Base-by-base conservation (phyloP, 2,113 vertebrate genomes). In the Terrapene triunguis region DNA sequence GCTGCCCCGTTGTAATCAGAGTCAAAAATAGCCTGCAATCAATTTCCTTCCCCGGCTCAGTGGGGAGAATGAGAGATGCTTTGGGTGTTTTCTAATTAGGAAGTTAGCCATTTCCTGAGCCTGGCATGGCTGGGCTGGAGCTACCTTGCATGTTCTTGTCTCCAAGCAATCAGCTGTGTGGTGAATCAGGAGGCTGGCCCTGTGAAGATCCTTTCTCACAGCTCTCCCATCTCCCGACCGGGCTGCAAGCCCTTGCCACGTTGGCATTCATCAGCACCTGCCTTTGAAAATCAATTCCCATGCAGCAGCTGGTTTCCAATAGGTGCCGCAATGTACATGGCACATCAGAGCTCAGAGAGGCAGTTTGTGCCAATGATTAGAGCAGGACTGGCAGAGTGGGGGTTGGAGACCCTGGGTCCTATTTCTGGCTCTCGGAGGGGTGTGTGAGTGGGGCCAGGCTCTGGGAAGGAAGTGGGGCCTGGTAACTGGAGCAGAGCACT, bases 231-330 rank as follows among this genome's bases (percentile, higher is more conserved):
- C 57, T 72, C 38, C 59, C n/a, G n/a, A 38, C n/a, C n/a, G 7
- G 35, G 24, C 32, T 48, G 32, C 13, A 48, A 51, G 85, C 82
- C 44, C 27, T 27, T 51, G 27, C 85, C 57, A 42, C 6, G 47
- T 92, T 78, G 54, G 79, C 85, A 87, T 87, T 92, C 90, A 87
- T 83, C 80, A 87, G 42, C 59, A 32, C 24, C n/a, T 92, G 87
- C 80, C 85, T 87, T 82, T 27, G 35, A 82, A 83, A 83, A 87
- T 82, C 80, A 62, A 87, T 92, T 76, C 51, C 54, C 80, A 87
- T 87, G 54, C 69, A 87, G 90, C 90, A 87, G 90, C 47, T 87
- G 54, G 65, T 62, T 87, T 53, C 80, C 85, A 92, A 35, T 82
- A n/a, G 51, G 57, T 35, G 51, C 32, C 11, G 27, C 9, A 27